Evolutionary conservation across 2,113 vertebrate genomes (phyloP).

Genomic region (Sporophila hypoxantha): DNA sequence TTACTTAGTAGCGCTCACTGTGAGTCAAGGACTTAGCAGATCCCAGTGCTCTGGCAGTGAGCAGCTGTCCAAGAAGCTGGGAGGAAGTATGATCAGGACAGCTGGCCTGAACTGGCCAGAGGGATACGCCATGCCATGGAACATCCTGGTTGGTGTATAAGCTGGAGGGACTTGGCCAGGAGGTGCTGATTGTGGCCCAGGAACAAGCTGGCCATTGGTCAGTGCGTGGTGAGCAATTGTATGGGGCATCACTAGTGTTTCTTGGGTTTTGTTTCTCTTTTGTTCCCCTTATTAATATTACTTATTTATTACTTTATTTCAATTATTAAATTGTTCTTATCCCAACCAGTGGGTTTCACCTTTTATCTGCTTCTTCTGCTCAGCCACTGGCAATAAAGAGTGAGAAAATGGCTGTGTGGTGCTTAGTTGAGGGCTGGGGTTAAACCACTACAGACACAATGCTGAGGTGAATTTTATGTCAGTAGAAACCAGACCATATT

Average conservation of each 20-base stretch:
- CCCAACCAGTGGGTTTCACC: not conserved
- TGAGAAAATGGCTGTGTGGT: not conserved
- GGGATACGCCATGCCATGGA: not conserved
- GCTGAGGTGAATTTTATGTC: not conserved
- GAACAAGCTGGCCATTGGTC: not conserved
- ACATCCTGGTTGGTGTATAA: not conserved
- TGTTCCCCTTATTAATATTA: not conserved
- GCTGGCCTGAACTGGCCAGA: not conserved
- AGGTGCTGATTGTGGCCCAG: not conserved
- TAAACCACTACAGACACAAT: not conserved
- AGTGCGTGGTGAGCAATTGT: not conserved
- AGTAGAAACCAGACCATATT: not conserved
- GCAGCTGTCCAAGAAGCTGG: not conserved
- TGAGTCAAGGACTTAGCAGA: not conserved
- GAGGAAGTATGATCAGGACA: not conserved
- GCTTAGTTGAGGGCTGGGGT: not conserved
- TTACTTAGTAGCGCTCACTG: no score
- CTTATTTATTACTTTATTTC: not conserved
- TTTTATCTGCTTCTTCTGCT: not conserved
- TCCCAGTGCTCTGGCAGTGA: not conserved
- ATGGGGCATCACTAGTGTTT: not conserved
- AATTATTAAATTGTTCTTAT: not conserved
- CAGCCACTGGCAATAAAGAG: not conserved
- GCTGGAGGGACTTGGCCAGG: not conserved
- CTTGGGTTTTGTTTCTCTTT: not conserved